Evolutionary conservation across 2,888 invertebrate species (phyloP), one percentile per base, ranked within the genome.

Genomic region (Andricus curvator): DNA sequence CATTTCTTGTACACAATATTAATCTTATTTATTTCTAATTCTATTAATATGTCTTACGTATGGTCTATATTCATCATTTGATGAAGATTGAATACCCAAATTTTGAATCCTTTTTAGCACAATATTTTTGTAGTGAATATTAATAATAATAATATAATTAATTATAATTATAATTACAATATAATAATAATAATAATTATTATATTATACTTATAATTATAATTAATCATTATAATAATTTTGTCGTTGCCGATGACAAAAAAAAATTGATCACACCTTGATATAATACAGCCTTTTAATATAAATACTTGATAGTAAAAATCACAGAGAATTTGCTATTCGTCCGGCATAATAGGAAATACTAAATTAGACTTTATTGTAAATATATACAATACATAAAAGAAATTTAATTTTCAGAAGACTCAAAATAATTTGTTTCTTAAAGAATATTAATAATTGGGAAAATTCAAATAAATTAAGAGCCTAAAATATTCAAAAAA

Each of bases 1-100:
- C 81, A 84, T 82, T 82, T 84, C 78, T 80, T 82, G 80, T 80
- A 80, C 78, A 84, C 81, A 82, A 78, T 83, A 82, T 82, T 82
- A 77, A 77, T 79, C 62, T 62, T 51, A 76, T 80, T 78, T 56
- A 70, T 74, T 62, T 66, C 29, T 66, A 80, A 22, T 79, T 25
- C 79, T 83, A 80, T 81, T 79, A 81, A 25, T 25, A 25, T 25
- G 22, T 15, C 3, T 62, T 62, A 25, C 25, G 15, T 62, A 62
- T 62, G 25, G 15, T 62, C 6, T 25, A 25, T 62, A 62, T 25
- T 15, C 15, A 25, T 62, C 62, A 62, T 22, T 25, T 22, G 25
- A 25, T 62, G 25, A 25, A 25, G 25, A 62, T 62, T 22, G 4
- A 13, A 60, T 20, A 56, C 20, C n/a, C n/a, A n/a, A 20, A 56